Evolutionary conservation across 2,888 invertebrate species (phyloP).

Genomic region (Sussaba pulchella): DNA sequence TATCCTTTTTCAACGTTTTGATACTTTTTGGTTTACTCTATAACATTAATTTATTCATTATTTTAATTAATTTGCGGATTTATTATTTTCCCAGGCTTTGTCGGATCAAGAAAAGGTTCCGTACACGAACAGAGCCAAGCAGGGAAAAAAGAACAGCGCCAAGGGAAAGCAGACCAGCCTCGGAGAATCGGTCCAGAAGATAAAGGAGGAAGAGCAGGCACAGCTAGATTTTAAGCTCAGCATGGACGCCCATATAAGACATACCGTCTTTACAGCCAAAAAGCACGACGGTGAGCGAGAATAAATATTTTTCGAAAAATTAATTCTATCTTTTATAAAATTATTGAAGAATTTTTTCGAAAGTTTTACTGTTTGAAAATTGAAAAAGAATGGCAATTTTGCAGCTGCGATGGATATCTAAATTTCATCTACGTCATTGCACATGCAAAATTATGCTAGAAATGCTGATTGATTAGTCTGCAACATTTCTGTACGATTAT

Average conservation of each 20-base stretch:
- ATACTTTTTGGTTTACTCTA: too few species aligned
- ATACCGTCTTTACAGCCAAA: slow-evolving; percentile 63
- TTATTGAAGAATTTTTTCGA: too few species aligned
- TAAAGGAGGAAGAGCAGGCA: slow-evolving; percentile 69
- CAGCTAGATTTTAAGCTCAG: slow-evolving; percentile 66
- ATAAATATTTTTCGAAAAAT: too few species aligned
- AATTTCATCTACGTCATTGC: too few species aligned
- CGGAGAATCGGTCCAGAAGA: slow-evolving; percentile 74
- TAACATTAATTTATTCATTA: too few species aligned
- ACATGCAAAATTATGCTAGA: too few species aligned
- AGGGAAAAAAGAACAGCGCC: slow-evolving; percentile 66
- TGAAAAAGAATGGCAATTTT: too few species aligned
- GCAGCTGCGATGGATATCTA: too few species aligned
- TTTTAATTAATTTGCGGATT: slow-evolving; percentile 11
- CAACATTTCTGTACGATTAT: too few species aligned
- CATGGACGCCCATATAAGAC: slow-evolving; percentile 75
- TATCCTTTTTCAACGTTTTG: not conserved
- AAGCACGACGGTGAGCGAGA: slow-evolving; percentile 65
- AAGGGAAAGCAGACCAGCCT: slow-evolving; percentile 75
- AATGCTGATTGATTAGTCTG: too few species aligned
- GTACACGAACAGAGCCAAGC: slow-evolving; percentile 77
- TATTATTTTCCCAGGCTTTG: slow-evolving; percentile 69
- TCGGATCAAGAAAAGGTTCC: slow-evolving; percentile 67
- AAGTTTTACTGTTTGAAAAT: too few species aligned
- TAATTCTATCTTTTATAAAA: too few species aligned